phyloP scores from a whole-genome alignment of 2,113 vertebrate genomes.

The Lepus timidus region DNA sequence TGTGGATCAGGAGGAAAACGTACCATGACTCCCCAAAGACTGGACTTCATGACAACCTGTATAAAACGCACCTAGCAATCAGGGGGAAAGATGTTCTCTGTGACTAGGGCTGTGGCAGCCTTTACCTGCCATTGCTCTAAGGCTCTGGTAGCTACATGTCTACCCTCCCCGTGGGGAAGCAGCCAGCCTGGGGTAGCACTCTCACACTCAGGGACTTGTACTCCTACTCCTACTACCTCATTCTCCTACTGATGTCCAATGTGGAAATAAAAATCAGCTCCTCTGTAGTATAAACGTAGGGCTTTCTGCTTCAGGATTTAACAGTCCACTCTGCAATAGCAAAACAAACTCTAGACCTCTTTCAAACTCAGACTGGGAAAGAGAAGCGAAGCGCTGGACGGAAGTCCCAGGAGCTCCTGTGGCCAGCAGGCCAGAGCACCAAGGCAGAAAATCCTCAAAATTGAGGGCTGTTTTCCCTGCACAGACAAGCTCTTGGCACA shows the following conservation, averaged over 20 bases:
- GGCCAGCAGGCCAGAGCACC: not conserved
- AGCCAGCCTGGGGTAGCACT: not conserved
- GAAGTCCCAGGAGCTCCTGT: not conserved
- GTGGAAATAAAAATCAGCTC: not conserved
- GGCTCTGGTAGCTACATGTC: not conserved
- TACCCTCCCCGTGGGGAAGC: not conserved
- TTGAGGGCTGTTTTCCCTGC: not conserved
- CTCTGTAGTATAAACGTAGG: not conserved
- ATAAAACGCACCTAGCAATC: not conserved
- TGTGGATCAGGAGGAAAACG: accelerated
- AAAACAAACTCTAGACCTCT: not conserved
- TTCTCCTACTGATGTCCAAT: not conserved
- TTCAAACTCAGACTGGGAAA: not conserved
- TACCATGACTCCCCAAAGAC: not conserved
- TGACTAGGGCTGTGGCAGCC: not conserved
- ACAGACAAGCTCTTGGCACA: constrained; percentile 44
- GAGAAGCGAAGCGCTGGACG: not conserved
- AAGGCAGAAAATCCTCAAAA: constrained; percentile 9
- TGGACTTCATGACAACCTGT: not conserved
- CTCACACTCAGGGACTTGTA: not conserved
- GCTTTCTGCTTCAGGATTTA: not conserved
- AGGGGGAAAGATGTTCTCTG: not conserved
- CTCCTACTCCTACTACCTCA: not conserved
- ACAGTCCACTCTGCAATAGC: not conserved
- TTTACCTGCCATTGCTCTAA: not conserved